Evolutionary conservation across 2,888 invertebrate species (phyloP), one percentile per base, ranked within the genome.

Genomic region (Willowsia nigromaculata): DNA sequence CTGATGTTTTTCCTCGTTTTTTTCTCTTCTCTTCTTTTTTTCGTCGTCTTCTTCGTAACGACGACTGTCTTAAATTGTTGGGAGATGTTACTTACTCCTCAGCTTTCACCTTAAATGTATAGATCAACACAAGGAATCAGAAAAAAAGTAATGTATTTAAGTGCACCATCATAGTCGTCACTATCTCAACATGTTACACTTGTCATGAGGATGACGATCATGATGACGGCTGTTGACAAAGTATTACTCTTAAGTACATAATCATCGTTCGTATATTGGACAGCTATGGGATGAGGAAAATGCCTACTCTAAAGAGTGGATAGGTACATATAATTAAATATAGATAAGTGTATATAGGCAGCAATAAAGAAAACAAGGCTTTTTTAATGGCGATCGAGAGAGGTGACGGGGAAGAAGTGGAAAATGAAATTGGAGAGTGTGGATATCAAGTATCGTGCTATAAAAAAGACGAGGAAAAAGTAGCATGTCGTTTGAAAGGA

Each of bases 171-270:
- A 74, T 22, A 6, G 27, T 22, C 27, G 13, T 47, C 74, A 74
- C 25, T 27, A 47, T 74, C 27, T 47, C 27, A 27, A 74, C 43
- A 74, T 74, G 47, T n/a, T 47, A 47, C 47, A 74, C 25, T 40
- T 71, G 68, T 71, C 68, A 47, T 47, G 27, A 62, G 43, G 50
- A 43, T 47, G 74, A 50, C 18, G 53, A 76, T 22, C 22, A 43
- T 25, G 71, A 76, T 50, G n/a, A 30, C 50, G n/a, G 40, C 47
- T 47, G 76, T 50, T 76, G 76, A 50, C 76, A 76, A 76, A 47
- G 76, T 50, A 76, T 76, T 76, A 47, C 30, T 47, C 76, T 50
- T 76, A 76, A 76, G 76, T 50, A 76, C 33, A 76, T 50, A 18
- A 76, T 76, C 76, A 76, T 76, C 33, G 25, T 11, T 74, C 22